phyloP scores from a whole-genome alignment of 2,113 vertebrate species.

The Onychostoma macrolepis region DNA sequence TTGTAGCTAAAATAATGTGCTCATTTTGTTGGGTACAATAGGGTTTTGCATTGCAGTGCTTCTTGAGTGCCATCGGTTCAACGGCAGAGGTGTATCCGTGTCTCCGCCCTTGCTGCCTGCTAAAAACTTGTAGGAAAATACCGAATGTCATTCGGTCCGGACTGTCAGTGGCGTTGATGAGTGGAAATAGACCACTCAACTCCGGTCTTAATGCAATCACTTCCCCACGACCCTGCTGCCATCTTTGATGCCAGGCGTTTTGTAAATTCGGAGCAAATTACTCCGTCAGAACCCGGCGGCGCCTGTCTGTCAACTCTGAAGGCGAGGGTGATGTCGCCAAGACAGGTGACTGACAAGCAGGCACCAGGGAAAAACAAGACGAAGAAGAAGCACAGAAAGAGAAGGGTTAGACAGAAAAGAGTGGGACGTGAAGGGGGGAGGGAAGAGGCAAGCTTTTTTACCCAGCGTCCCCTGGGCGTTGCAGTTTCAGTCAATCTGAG shows the following conservation, averaged over 20 bases:
- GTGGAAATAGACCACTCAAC: conserved; percentile 70
- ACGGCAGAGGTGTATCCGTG: conserved; percentile 12
- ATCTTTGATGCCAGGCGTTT: conserved; percentile 74
- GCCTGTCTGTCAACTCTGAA: conserved; percentile 74
- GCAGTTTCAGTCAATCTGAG: conserved; percentile 91
- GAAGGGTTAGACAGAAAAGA: conserved; percentile 61
- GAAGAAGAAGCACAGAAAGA: conserved; percentile 60
- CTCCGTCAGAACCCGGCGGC: conserved; percentile 80
- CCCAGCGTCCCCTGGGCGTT: conserved; percentile 84
- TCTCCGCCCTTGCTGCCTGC: conserved; percentile 38
- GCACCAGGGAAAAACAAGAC: conserved; percentile 68
- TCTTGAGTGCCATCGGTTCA: not conserved
- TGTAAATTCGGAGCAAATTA: conserved; percentile 81
- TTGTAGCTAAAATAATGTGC: conserved; percentile 3
- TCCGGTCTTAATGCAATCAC: conserved; percentile 73
- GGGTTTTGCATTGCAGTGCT: not conserved
- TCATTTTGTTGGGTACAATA: conserved; percentile 10
- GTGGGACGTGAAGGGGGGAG: conserved; percentile 58
- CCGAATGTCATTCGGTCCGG: conserved; percentile 36
- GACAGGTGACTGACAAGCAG: conserved; percentile 84
- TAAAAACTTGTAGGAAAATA: conserved; percentile 52
- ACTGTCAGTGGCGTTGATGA: conserved; percentile 72
- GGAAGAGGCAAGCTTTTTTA: conserved; percentile 68
- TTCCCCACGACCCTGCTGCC: conserved; percentile 67
- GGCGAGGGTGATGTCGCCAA: conserved; percentile 72